Percentiles rank a stretch among this genome's conserved stretches.
Conservation (phyloP, 2,888 invertebrate genomes). For the Leistus spinibarbis region DNA sequence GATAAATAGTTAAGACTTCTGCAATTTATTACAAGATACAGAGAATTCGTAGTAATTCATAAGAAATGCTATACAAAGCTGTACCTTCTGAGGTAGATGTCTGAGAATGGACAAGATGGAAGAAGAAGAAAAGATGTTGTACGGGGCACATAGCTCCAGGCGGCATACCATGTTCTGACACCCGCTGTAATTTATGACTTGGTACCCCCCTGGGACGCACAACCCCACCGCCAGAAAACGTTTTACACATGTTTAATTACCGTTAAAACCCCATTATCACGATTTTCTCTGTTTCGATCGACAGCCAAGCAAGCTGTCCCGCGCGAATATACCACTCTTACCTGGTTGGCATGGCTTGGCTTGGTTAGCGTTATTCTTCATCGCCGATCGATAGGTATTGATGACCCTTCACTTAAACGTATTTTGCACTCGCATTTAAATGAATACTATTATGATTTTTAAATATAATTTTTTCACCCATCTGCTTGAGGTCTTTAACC, state of each 20-base stretch:
- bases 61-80: not conserved
- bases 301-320: not conserved
- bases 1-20: too few relatives aligned
- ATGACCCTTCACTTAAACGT: not conserved
- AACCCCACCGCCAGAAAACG: slow-evolving; percentile 11
- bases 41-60: not conserved
- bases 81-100: not conserved
- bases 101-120: not conserved
- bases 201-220: slow-evolving; percentile 27
- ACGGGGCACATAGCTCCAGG: not conserved
- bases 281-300: slow-evolving; percentile 31
- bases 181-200: slow-evolving; percentile 26
- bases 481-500: not conserved
- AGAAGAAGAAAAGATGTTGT: not conserved
- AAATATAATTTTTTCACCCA: too few relatives aligned
- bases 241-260: slow-evolving; percentile 37
- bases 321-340: not conserved
- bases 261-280: slow-evolving; percentile 38
- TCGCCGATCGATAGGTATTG: not conserved
- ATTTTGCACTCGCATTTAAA: not conserved
- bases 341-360: not conserved
- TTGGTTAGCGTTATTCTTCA: not conserved
- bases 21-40: too few relatives aligned
- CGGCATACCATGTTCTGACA: slow-evolving; percentile 16
- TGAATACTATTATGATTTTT: not conserved